phyloP scores from a whole-genome alignment of 2,888 invertebrate species.

The Lissonota sp. region DNA sequence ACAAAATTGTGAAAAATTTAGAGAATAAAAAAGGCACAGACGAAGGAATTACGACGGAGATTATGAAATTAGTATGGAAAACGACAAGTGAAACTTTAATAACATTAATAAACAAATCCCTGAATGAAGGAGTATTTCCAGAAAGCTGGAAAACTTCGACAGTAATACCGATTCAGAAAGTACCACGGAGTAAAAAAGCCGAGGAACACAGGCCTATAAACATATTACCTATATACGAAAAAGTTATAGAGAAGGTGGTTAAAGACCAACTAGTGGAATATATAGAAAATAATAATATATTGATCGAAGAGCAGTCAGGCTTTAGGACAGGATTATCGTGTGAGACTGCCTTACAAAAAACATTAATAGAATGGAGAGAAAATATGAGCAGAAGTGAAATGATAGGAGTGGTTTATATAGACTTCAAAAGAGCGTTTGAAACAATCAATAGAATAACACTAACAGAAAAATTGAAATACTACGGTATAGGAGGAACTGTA shows the following conservation, averaged over 20 bases:
- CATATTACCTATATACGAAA: constrained; percentile 5
- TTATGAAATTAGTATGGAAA: constrained; percentile 4
- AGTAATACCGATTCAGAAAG: constrained; percentile 9
- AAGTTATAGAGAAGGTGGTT: not conserved
- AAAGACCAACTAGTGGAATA: constrained; percentile 1
- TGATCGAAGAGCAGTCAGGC: too few relatives aligned
- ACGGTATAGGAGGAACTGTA: too few relatives aligned
- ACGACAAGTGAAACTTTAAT: not conserved
- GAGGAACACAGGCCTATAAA: constrained; percentile 25
- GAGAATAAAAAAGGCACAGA: constrained; percentile 23
- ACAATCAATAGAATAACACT: too few relatives aligned
- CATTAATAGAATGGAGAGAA: too few relatives aligned
- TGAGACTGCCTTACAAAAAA: too few relatives aligned
- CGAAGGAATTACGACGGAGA: not conserved
- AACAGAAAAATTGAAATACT: too few relatives aligned
- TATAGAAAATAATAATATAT: not conserved
- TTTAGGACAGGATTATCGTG: too few relatives aligned
- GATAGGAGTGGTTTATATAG: too few relatives aligned
- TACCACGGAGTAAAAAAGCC: not conserved
- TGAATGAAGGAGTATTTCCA: constrained; percentile 18
- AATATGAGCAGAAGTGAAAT: too few relatives aligned
- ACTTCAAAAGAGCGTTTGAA: too few relatives aligned
- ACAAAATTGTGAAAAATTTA: constrained; percentile 14
- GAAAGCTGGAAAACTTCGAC: constrained; percentile 5
- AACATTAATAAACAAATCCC: constrained; percentile 18